Evolutionary conservation across 2,113 vertebrate genomes (phyloP), one percentile per base, ranked within the genome.

Genomic region (Morone chrysops): DNA sequence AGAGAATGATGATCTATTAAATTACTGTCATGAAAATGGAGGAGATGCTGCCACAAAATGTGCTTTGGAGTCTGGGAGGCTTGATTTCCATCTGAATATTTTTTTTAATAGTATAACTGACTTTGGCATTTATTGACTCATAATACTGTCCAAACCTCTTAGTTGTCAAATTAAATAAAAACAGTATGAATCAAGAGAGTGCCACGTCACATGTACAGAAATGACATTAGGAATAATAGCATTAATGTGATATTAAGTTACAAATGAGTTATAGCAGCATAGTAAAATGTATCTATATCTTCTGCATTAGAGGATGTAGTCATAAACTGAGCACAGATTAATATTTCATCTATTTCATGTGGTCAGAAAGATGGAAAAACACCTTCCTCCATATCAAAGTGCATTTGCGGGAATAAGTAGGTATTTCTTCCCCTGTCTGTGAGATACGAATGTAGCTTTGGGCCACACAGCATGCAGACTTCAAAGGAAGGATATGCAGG

Each of bases 401-500:
- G 74, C 66, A 75, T 63, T 70, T 74, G 77, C 3, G 7, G 72
- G 60, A 73, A 80, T 66, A 81, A 70, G 74, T 25, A 53, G 51
- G 70, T 56, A 62, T 75, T 86, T 79, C 81, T 82, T 36, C 43
- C 66, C 81, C 74, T 86, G 70, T 61, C 84, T 82, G 77, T 78
- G 75, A 78, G 83, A 81, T 74, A 69, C 48, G 63, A 70, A 80
- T 53, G 78, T 68, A 71, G 82, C 84, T 87, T 54, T 63, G 59
- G 82, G 88, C 84, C 57, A 80, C 22, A 62, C 45, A 50, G 50
- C 41, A 80, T 54, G 50, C 41, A 80, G 54, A 89, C 86, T 88
- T 91, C 87, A 92, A 92, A 92, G 84, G 70, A 75, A 75, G 57
- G 73, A 62, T 75, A 53, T 75, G 54, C 76, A 72, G 14, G 41